These are phyloP conservation scores for Brachionus asplanchnoidis DNA, from an alignment of 1,140 invertebrate species.

Conservation along the genomic window DNA sequence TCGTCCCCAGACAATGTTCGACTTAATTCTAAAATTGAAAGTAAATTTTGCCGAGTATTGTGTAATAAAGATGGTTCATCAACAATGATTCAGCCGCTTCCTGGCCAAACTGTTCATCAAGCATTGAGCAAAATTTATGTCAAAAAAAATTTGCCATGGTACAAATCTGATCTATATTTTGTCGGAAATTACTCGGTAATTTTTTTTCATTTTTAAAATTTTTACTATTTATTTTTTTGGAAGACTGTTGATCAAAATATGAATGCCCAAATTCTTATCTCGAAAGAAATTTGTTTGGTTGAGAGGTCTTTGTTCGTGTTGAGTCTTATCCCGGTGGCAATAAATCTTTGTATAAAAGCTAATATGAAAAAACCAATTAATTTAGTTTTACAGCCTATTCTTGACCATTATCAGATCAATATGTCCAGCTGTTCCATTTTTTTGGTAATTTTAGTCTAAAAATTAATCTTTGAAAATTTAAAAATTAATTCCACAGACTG, in stretches of 20 bases:
- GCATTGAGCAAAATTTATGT: conserved; percentile 16
- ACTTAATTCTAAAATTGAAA: background rate
- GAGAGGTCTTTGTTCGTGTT: conserved; percentile 32
- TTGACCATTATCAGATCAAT: conserved; percentile 25
- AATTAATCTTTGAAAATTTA: too few species aligned
- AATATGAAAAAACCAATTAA: conserved; percentile 21
- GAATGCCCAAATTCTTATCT: background rate
- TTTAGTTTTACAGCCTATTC: background rate
- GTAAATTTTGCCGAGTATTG: conserved; percentile 32
- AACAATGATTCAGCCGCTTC: conserved; percentile 23
- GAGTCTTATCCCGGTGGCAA: conserved; percentile 15
- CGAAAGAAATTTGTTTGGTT: conserved; percentile 26
- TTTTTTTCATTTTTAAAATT: background rate
- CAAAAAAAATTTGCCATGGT: conserved; percentile 29
- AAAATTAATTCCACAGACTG: too few species aligned
- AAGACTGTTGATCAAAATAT: background rate
- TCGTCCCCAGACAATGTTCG: background rate
- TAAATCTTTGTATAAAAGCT: conserved; percentile 20
- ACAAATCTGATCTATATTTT: conserved; percentile 33
- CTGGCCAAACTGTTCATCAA: conserved; percentile 25
- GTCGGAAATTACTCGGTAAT: conserved; percentile 11
- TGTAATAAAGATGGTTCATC: conserved; percentile 36
- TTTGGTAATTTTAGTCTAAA: background rate
- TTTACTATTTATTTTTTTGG: background rate
- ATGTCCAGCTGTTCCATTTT: background rate